These are phyloP conservation scores for Drosophila helvetica DNA, from an alignment of 2,888 invertebrate genomes.

Conservation along the genomic window DNA sequence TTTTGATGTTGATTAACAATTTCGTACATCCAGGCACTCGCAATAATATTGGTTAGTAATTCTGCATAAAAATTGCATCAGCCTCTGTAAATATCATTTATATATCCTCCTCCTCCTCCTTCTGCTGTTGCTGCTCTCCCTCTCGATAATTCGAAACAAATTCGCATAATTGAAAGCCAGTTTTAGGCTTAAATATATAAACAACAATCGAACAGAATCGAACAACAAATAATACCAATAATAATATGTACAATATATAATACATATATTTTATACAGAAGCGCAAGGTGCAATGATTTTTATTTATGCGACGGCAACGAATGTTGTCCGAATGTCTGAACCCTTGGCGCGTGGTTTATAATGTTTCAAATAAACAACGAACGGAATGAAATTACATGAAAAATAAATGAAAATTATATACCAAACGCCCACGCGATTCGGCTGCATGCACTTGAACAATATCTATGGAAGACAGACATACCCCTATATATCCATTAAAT, in stretches of 20 bases:
- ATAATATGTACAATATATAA: slow-evolving; percentile 5
- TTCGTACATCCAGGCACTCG: slow-evolving; percentile 30
- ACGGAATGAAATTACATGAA: slow-evolving; percentile 3
- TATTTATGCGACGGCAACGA: slow-evolving; percentile 61
- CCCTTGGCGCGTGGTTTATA: slow-evolving; percentile 31
- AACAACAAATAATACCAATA: slow-evolving; percentile 42
- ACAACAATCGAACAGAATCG: slow-evolving; percentile 37
- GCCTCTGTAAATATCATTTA: slow-evolving; percentile 49
- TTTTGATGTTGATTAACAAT: slow-evolving; percentile 53
- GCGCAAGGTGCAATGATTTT: slow-evolving; percentile 70
- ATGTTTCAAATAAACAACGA: slow-evolving; percentile 19
- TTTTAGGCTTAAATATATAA: slow-evolving; percentile 54
- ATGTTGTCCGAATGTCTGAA: slow-evolving; percentile 30
- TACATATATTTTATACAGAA: slow-evolving; percentile 49
- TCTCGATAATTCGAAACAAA: slow-evolving; percentile 35
- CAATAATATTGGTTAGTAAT: slow-evolving; percentile 65
- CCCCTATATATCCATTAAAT: slow-evolving; percentile 25
- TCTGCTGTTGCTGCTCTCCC: neutral
- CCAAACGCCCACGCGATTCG: slow-evolving; percentile 55
- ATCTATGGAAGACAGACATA: slow-evolving; percentile 1
- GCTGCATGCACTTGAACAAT: slow-evolving; percentile 50
- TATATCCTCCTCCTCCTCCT: slow-evolving; percentile 6
- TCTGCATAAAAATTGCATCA: slow-evolving; percentile 75
- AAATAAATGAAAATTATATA: slow-evolving; percentile 29
- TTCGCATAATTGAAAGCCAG: slow-evolving; percentile 73